Evolutionary conservation across 2,113 vertebrate species (phyloP), one percentile per base, ranked within the genome.

Genomic region (Plotosus lineatus): DNA sequence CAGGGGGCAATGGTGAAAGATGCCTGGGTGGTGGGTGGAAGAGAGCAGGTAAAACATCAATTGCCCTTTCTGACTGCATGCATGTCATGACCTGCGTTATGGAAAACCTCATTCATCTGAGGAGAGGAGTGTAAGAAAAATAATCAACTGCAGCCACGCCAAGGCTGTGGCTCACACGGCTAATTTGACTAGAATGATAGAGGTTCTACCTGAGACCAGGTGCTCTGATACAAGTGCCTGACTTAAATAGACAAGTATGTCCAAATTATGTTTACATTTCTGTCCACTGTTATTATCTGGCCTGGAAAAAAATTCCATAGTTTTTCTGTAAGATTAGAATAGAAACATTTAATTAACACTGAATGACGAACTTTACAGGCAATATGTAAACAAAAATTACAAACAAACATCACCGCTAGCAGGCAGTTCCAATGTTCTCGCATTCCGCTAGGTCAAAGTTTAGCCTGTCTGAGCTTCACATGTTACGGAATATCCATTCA

Each of bases 1-100:
- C 88, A 85, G 83, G 89, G 91, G 91, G 89, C 85, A 85, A 89
- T 77, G 87, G 85, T 89, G 86, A 92, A 92, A 91, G 91, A 92
- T 85, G 89, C 85, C 83, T 86, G 75, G 75, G 82, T 79, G 86
- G 85, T 87, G 72, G 75, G 88, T 55, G 81, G 86, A 88, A 84
- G 87, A 88, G 87, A 88, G 85, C 73, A 79, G 65, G 69, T 53
- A 66, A 73, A 91, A 92, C 88, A 89, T 91, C 89, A 93, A 91
- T 91, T 80, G 31, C 28, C 77, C 77, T 85, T 84, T 78, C 82
- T 77, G 86, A 86, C 80, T 81, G 89, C 85, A 81, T 86, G 63
- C 84, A 15, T 75, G 83, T 77, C 38, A 31, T 28, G 86, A 48
- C 76, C 78, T 40, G 76, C 61, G n/a, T 33, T 46, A 31, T 66